phyloP scores from a whole-genome alignment of 2,888 invertebrate species.

The Osedax fenrisi region DNA sequence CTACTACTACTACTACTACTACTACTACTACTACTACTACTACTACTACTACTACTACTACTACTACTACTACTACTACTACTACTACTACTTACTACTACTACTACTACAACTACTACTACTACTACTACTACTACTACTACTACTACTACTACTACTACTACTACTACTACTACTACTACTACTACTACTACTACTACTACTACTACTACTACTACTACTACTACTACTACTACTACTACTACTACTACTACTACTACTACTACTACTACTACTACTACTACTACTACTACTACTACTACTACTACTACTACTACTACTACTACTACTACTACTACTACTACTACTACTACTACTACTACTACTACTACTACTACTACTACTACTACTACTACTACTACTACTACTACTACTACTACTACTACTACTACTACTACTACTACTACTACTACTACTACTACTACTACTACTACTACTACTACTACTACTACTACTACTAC shows the following conservation, averaged over 20 bases:
- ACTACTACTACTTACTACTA: too few relatives aligned
- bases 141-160: conserved; percentile 34
- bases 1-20: conserved; percentile 34
- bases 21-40: conserved; percentile 33
- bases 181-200: conserved; percentile 33
- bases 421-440: too few relatives aligned
- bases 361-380: too few relatives aligned
- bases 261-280: conserved; percentile 34
- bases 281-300: conserved; percentile 34
- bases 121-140: conserved; percentile 33
- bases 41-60: conserved; percentile 33
- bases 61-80: conserved; percentile 24
- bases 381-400: too few relatives aligned
- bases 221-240: conserved; percentile 34
- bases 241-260: conserved; percentile 23
- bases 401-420: too few relatives aligned
- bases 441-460: too few relatives aligned
- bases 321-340: conserved; percentile 35
- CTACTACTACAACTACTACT: conserved; percentile 26
- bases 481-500: too few relatives aligned
- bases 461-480: too few relatives aligned
- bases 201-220: conserved; percentile 35
- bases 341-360: conserved; percentile 28
- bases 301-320: conserved; percentile 34
- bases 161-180: conserved; percentile 35